Conservation (phyloP, 1,140 invertebrate species). For the Proales similis region DNA sequence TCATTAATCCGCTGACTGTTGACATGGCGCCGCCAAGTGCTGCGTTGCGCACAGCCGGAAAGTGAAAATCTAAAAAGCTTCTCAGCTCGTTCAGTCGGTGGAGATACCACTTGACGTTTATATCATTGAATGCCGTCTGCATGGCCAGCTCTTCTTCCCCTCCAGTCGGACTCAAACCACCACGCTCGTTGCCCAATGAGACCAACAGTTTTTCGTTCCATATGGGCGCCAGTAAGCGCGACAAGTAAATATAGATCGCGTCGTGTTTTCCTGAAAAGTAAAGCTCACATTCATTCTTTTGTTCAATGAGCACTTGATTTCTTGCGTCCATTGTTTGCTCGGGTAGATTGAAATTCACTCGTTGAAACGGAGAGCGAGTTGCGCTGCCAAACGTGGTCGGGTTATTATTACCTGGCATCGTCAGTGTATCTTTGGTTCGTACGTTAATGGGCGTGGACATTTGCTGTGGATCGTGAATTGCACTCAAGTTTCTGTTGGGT, state of each 20-base stretch:
- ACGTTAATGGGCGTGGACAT: slow-evolving; percentile 24
- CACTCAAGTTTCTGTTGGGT: not conserved
- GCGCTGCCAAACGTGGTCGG: too few relatives aligned
- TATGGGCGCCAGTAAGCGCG: slow-evolving; percentile 42
- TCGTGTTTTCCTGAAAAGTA: slow-evolving; percentile 38
- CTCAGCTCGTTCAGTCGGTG: slow-evolving; percentile 16
- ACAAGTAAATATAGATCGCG: slow-evolving; percentile 41
- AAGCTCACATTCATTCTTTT: slow-evolving; percentile 34
- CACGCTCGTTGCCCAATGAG: slow-evolving; percentile 7
- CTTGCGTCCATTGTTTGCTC: not conserved
- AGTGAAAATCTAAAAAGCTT: slow-evolving; percentile 34
- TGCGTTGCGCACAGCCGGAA: slow-evolving; percentile 14
- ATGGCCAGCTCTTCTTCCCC: not conserved
- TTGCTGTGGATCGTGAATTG: slow-evolving; percentile 26
- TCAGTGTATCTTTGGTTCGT: slow-evolving; percentile 14
- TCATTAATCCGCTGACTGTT: not conserved
- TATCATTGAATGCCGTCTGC: slow-evolving; percentile 18
- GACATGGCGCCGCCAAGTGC: too few relatives aligned
- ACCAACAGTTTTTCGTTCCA: slow-evolving; percentile 39
- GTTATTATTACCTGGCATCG: not conserved
- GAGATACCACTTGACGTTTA: slow-evolving; percentile 31
- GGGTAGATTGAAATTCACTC: slow-evolving; percentile 1
- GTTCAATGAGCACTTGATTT: not conserved
- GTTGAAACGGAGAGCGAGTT: too few relatives aligned
- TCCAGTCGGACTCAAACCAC: not conserved